Evolutionary conservation across 64 coral and sea anemone genomes (phyloP).

Genomic region (Dendrophyllia cribrosa): DNA sequence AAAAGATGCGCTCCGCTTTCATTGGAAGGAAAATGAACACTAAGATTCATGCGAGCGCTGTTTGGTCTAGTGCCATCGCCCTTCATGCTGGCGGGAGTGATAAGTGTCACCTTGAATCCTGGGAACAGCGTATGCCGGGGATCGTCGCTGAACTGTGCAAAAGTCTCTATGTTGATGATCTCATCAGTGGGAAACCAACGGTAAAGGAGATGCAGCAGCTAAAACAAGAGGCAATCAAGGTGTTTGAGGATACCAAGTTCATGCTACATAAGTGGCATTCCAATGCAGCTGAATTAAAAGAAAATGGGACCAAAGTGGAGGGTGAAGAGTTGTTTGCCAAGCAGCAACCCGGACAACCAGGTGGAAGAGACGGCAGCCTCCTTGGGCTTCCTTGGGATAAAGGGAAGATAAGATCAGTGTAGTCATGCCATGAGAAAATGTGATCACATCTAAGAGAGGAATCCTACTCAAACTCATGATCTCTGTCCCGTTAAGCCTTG

Average conservation of each 20-base stretch:
- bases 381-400: not conserved
- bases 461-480: not conserved
- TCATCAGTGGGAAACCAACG: not conserved
- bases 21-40: not conserved
- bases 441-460: not conserved
- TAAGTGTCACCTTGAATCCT: not conserved
- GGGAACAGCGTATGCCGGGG: not conserved
- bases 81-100: conserved; percentile 5
- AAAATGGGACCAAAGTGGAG: not conserved
- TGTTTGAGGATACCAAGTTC: not conserved
- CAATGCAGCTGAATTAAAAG: not conserved
- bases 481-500: not conserved
- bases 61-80: not conserved
- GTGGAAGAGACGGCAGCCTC: not conserved
- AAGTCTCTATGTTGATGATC: not conserved
- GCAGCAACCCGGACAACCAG: not conserved
- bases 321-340: not conserved
- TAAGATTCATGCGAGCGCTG: not conserved
- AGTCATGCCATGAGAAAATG: not conserved
- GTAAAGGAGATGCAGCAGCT: not conserved
- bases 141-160: not conserved
- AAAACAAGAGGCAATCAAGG: not conserved
- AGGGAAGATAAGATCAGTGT: not conserved
- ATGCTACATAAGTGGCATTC: not conserved
- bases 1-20: not conserved